Conservation (phyloP, 2,888 invertebrate species). For the Parnassius smintheus region DNA sequence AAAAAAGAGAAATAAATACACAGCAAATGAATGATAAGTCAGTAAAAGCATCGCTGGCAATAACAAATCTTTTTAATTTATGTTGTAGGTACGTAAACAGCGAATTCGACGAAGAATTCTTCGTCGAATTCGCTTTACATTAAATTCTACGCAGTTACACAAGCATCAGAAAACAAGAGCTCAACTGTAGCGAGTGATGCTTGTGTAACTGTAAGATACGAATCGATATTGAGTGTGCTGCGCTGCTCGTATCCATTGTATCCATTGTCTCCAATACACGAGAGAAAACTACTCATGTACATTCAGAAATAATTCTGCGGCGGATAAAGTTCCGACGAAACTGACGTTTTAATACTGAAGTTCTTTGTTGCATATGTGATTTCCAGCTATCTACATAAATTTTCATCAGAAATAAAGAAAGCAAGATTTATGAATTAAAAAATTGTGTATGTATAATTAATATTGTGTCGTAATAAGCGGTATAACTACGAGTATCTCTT, state of each 20-base stretch:
- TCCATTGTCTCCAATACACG: slow-evolving; percentile 4
- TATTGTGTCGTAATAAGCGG: too few species aligned
- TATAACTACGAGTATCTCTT: too few species aligned
- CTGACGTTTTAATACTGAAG: slow-evolving; percentile 1
- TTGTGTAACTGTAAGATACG: slow-evolving; percentile 6
- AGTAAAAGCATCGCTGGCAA: slow-evolving; percentile 16
- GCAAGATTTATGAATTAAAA: too few species aligned
- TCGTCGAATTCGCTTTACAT: too few species aligned
- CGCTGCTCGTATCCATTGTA: slow-evolving; percentile 4
- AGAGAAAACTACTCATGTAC: slow-evolving; percentile 3
- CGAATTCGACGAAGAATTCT: slow-evolving; percentile 13
- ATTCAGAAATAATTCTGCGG: slow-evolving; percentile 3
- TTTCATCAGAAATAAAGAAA: too few species aligned
- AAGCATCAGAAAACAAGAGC: not conserved
- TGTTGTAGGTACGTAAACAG: slow-evolving; percentile 21
- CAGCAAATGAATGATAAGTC: slow-evolving; percentile 14
- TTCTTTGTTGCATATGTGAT: not conserved
- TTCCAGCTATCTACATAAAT: too few species aligned
- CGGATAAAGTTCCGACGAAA: slow-evolving; percentile 10
- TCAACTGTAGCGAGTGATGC: slow-evolving; percentile 7
- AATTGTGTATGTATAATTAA: too few species aligned
- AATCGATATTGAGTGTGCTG: slow-evolving; percentile 7
- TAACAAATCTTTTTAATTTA: slow-evolving; percentile 25
- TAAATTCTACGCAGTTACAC: slow-evolving; percentile 4
- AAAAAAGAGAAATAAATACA: not conserved